Base-by-base conservation (phyloP, 2,888 invertebrate genomes). In the Zeuzera pyrina region DNA sequence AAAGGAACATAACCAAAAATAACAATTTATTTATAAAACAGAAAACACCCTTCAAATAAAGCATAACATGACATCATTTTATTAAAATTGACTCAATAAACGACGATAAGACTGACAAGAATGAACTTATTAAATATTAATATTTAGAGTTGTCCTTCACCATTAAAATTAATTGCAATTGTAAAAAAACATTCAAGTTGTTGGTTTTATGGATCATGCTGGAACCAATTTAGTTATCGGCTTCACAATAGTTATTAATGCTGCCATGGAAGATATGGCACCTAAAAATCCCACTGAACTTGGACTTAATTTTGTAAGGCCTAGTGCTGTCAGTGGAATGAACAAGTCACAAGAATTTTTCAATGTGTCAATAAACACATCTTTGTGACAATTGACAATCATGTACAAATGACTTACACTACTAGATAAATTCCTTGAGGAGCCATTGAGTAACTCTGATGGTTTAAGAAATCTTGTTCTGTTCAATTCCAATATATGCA, bases 331-430 rank as follows among this genome's bases (percentile, higher is more conserved):
- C 39, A 96, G 71, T 0, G 96, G 96, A 57, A 97, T 91, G 50
- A 94, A 91, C 34, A 96, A 68, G 69, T 97, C 96, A 74, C 94
- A 94, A 5, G 87, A 72, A 79, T 97, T 96, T 66, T 94, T 95
- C 3, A 93, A 56, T 1, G 92, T 90, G 71, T 97, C 96, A 41
- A 95, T 84, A 35, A 92, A 84, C 6, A 96, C 81, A 63, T 90
- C 89, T 51, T 88, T 88, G 46, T 71, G 78, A 46, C 74, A 83
- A 39, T 52, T 59, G 3, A 74, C 40, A 24, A 79, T 31, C 36
- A 59, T 49, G 35, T 53, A 71, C 15, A 65, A 35, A 50, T 79
- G 62, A 43, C 57, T 74, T 5, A 67, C 33, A 32, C 54, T 55
- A 29, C 52, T 49, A 25, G 50, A 48, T 24, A 68, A 45, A 31